A percentile compares a stretch with the other conserved stretches of the same genome.
Conservation (phyloP, 2,113 vertebrate genomes). For the Hippocampus comes region DNA sequence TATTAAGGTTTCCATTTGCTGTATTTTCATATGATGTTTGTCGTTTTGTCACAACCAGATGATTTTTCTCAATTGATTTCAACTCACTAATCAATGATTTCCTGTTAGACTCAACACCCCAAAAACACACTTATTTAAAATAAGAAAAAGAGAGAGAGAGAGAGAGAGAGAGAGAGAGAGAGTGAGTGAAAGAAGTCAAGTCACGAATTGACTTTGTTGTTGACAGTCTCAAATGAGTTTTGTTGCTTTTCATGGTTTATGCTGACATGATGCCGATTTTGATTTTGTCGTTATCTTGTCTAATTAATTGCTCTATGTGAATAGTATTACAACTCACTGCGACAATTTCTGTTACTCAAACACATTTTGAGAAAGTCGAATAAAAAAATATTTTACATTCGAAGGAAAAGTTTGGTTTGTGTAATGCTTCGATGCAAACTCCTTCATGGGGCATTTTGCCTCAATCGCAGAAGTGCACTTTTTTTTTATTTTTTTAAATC, state of each 20-base stretch:
- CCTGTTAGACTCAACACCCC: slow-evolving; percentile 46
- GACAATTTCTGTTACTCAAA: slow-evolving; percentile 66
- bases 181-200: slow-evolving; percentile 33
- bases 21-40: slow-evolving; percentile 56
- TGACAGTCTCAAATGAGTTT: slow-evolving; percentile 37
- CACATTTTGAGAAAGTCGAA: slow-evolving; percentile 69
- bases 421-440: background rate
- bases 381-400: slow-evolving; percentile 73
- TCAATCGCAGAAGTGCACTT: background rate
- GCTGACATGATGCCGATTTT: slow-evolving; percentile 53
- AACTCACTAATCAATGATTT: slow-evolving; percentile 47
- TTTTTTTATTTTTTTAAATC: background rate
- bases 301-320: slow-evolving; percentile 62
- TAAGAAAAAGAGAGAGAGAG: background rate
- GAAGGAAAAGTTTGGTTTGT: slow-evolving; percentile 31
- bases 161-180: background rate
- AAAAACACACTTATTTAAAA: slow-evolving; percentile 29
- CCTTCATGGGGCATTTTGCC: background rate
- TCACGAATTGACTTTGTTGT: slow-evolving; percentile 47
- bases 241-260: slow-evolving; percentile 52
- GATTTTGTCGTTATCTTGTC: slow-evolving; percentile 51
- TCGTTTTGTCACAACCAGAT: slow-evolving; percentile 50
- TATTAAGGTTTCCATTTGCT: slow-evolving; percentile 50
- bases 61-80: slow-evolving; percentile 40
- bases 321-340: slow-evolving; percentile 62